Evolutionary conservation across 2,888 invertebrate species (phyloP), one percentile per base, ranked within the genome.

Genomic region (Erpobdella octoculata): DNA sequence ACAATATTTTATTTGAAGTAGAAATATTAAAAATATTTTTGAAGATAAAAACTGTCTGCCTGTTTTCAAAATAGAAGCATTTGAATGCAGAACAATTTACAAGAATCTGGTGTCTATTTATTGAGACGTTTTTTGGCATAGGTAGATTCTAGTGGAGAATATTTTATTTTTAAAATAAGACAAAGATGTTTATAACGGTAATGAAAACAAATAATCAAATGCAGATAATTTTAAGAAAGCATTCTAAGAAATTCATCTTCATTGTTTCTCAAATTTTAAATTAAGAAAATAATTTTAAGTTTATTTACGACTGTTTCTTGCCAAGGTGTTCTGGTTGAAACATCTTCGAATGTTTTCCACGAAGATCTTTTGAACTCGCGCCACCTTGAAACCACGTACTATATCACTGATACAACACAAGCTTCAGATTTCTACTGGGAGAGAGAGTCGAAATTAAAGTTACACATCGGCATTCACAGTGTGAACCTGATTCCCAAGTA

Each of bases 401-500:
- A 79, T 73, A 75, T 80, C 35, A 79, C 80, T 36, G 80, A 78
- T 75, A 80, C 25, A 8, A 80, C 76, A 76, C 81, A 81, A 74
- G 76, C 78, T 8, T 73, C 79, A 69, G 79, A 79, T 74, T 80
- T 81, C 73, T 76, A 77, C 36, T 81, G 80, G 78, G 73, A 77
- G 46, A 75, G 81, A 18, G 78, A 78, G 15, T 70, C 70, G n/a
- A 70, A 70, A 0, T 36, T 73, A 31, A 31, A 46, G 74, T 78
- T 82, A 28, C 78, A 79, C 66, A 76, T 81, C 71, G 79, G 79
- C 46, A 78, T 81, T 8, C 75, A 78, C 9, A 78, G 79, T 8
- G 77, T 81, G 5, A 79, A 78, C 75, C 76, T 82, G 61, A 76
- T 82, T 35, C 81, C 82, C 0, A 79, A 80, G 68, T 82, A 81